Conservation (phyloP, 2,888 invertebrate genomes). For the Morpho achilles region DNA sequence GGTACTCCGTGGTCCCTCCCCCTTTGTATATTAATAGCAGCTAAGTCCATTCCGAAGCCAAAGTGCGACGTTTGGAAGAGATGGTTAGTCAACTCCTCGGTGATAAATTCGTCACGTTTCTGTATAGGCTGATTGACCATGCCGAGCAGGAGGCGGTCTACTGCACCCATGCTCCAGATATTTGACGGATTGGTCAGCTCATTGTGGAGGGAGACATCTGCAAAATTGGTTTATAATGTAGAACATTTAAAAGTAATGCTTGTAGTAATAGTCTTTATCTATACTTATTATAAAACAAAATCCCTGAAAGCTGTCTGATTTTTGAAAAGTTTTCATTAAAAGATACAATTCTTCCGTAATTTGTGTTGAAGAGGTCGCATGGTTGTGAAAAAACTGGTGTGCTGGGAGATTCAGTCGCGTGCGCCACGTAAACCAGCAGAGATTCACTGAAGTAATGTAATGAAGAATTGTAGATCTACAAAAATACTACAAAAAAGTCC, state of each 20-base stretch:
- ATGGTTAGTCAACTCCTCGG: constrained; percentile 89
- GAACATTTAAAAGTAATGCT: neutral
- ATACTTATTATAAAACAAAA: too few relatives aligned
- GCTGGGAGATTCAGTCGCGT: too few relatives aligned
- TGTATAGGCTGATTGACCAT: constrained; percentile 88
- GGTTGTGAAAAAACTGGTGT: too few relatives aligned
- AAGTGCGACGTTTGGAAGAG: constrained; percentile 86
- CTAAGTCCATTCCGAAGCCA: constrained; percentile 90
- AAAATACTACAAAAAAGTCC: too few relatives aligned
- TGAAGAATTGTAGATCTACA: too few relatives aligned
- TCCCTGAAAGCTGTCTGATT: too few relatives aligned
- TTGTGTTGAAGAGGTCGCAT: too few relatives aligned
- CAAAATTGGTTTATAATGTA: neutral
- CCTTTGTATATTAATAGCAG: constrained; percentile 91
- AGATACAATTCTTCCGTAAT: too few relatives aligned
- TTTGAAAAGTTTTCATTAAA: too few relatives aligned
- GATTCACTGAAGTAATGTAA: too few relatives aligned
- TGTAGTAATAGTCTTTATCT: too few relatives aligned
- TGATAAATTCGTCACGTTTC: constrained; percentile 89
- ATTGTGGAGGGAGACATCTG: constrained; percentile 89
- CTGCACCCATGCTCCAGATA: constrained; percentile 87
- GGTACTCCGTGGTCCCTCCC: constrained; percentile 93
- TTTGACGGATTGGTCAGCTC: constrained; percentile 85
- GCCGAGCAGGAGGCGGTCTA: constrained; percentile 88
- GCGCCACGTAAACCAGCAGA: too few relatives aligned